phyloP scores from a whole-genome alignment of 1,140 invertebrate genomes.

The Acromyrmex echinatior region DNA sequence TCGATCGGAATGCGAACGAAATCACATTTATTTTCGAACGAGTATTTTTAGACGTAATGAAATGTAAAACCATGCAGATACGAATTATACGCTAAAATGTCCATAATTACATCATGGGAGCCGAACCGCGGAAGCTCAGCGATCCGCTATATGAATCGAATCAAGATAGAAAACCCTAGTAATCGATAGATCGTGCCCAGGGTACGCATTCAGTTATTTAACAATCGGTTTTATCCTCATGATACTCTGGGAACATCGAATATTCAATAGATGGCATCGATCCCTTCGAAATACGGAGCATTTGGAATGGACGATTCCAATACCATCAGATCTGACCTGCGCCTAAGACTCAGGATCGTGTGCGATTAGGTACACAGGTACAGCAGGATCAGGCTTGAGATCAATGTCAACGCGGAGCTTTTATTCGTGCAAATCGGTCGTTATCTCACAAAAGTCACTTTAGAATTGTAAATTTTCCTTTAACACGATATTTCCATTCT shows the following conservation, averaged over 20 bases:
- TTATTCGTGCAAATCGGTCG: conserved; percentile 13
- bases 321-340: conserved; percentile 5
- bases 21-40: not conserved
- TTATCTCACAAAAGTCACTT: conserved; percentile 6
- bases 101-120: conserved; percentile 37
- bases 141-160: conserved; percentile 27
- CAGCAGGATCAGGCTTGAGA: not conserved
- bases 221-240: conserved; percentile 34
- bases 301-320: conserved; percentile 11
- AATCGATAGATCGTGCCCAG: conserved; percentile 53
- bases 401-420: conserved; percentile 35
- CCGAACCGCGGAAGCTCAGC: not conserved
- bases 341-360: conserved; percentile 2
- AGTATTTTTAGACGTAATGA: conserved; percentile 40
- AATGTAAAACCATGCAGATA: conserved; percentile 58
- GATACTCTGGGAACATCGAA: conserved; percentile 44
- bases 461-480: conserved; percentile 44
- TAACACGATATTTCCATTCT: conserved; percentile 33
- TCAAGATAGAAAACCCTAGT: conserved; percentile 26
- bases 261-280: conserved; percentile 62
- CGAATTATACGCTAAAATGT: conserved; percentile 42
- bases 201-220: conserved; percentile 42
- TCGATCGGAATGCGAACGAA: conserved; percentile 17
- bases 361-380: not conserved
- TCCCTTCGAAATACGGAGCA: conserved; percentile 33